Base-by-base conservation (phyloP, 2,888 invertebrate genomes). In the Cyrtodaria siliqua region DNA sequence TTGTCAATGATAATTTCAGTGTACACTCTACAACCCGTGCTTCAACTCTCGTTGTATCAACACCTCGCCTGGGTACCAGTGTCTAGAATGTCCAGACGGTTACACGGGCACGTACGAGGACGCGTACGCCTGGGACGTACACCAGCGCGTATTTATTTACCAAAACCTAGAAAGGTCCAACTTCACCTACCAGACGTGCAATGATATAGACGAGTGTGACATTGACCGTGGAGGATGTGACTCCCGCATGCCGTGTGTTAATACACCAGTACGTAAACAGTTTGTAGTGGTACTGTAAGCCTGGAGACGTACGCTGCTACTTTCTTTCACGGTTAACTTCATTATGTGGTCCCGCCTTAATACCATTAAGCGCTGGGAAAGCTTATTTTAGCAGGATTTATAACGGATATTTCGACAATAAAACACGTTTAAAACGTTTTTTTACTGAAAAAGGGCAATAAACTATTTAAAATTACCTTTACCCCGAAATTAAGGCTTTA, bases 161-260 rank as follows among this genome's bases (percentile, higher is more conserved):
- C 24, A 47, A 23, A 86, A 86, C 24, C 20, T 62, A 6, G 68
- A 71, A n/a, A 57, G 72, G 23, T 74, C 79, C 9, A 70, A 70
- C 38, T 52, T 66, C 2, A 70, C 70, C 9, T 69, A 73, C 24
- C 87, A 87, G 71, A 73, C 63, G 18, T 87, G 87, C 62, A 56
- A 78, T 6, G 87, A 87, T 61, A 52, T 85, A 4, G 71, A 87
- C 26, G 87, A 87, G 64, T 89, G 88, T 71, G 60, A 68, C 8
- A 59, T 42, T 0, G 63, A 86, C 57, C 85, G 88, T 67, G 88
- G 88, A 0, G 85, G 88, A n/a, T 90, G 90, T 82, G 87, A 88
- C 57, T 23, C 66, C 0, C 77, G 83, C 24, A 73, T 86, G 47
- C 67, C 72, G 9, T 90, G 90, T 70, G 59, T 75, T n/a, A 89